These are phyloP conservation scores for Mantis religiosa DNA, from an alignment of 2,888 invertebrate species.

Conservation along the genomic window DNA sequence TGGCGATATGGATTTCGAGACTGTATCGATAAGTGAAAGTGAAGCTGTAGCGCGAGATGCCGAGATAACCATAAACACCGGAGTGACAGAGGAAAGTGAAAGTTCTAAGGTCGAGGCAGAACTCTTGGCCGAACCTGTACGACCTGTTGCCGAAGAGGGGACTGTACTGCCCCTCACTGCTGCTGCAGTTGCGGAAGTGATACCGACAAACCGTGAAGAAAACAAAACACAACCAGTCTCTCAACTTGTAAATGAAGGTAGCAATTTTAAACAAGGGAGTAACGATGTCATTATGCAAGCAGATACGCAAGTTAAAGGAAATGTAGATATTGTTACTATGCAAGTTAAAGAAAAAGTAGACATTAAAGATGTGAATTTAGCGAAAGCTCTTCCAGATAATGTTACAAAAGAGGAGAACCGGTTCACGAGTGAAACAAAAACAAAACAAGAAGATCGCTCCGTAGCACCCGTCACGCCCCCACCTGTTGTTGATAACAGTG, in stretches of 20 bases:
- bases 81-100: background rate
- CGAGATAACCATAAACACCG: background rate
- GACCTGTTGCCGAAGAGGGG: background rate
- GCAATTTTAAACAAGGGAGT: background rate
- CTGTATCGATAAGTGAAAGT: background rate
- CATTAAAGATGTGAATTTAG: too few species aligned
- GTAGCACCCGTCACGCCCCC: background rate
- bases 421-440: background rate
- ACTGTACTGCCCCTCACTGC: background rate
- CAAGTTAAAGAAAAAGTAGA: too few species aligned
- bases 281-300: background rate
- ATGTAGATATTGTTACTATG: too few species aligned
- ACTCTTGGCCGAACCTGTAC: background rate
- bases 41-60: background rate
- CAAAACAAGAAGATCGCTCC: background rate
- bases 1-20: background rate
- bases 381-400: too few species aligned
- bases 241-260: background rate
- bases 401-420: background rate
- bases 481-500: background rate
- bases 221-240: background rate
- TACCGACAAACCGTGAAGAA: constrained; percentile 3
- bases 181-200: constrained; percentile 1
- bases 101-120: background rate
- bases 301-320: too few species aligned